Conservation (phyloP, 2,888 invertebrate genomes). For the Ptychoptera contaminata region DNA sequence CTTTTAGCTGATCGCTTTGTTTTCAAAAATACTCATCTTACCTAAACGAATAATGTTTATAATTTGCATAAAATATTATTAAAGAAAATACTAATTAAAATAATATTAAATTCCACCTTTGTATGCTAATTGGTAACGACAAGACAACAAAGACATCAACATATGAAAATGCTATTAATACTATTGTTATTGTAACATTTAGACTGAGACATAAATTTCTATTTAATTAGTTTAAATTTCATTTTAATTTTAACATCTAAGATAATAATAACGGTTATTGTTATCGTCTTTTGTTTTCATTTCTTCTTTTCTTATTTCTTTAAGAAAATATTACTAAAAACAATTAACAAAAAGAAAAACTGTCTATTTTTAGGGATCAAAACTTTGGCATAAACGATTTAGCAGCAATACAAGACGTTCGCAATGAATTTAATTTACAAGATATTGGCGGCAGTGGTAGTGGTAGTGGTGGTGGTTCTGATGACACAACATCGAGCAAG, state of each 20-base stretch:
- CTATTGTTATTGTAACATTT: no score
- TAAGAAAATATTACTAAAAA: not conserved
- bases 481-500: conserved; percentile 37
- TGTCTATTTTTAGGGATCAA: conserved; percentile 37
- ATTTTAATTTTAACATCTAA: no score
- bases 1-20: not conserved
- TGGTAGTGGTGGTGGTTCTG: conserved; percentile 18
- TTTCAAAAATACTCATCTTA: not conserved
- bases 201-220: no score
- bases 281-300: not conserved
- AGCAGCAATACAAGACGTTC: conserved; percentile 32
- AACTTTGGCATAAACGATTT: conserved; percentile 43
- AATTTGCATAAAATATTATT: no score
- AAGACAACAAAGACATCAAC: no score
- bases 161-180: no score
- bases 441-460: conserved; percentile 33
- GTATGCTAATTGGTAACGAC: no score
- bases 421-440: conserved; percentile 44
- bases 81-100: no score
- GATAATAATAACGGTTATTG: no score
- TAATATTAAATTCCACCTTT: no score
- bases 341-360: not conserved
- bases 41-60: no score
- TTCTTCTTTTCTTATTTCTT: not conserved
- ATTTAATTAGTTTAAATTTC: no score